Conservation (phyloP, 2,797 vertebrate species). For the Oreortyx pictus region DNA sequence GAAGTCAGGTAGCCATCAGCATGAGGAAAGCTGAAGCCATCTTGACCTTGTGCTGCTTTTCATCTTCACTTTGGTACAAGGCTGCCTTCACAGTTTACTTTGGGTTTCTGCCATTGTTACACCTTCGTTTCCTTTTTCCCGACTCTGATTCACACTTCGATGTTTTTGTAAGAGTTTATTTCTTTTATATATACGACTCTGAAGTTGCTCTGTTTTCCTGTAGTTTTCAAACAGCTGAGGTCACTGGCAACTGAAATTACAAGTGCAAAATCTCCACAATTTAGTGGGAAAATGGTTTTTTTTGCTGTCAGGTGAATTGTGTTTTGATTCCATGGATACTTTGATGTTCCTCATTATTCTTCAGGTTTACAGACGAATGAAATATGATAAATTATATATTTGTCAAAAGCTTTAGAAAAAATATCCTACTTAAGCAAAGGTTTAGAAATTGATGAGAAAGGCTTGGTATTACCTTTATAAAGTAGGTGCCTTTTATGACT, state of each 20-base stretch:
- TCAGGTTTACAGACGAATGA: not conserved
- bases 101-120: not conserved
- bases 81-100: not conserved
- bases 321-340: not conserved
- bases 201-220: not conserved
- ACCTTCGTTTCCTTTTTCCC: not conserved
- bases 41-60: not conserved
- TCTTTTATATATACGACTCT: not conserved
- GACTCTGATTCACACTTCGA: not conserved
- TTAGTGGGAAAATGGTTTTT: not conserved
- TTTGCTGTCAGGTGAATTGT: fast-evolving
- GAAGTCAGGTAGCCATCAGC: not conserved
- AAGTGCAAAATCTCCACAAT: not conserved
- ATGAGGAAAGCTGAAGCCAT: not conserved
- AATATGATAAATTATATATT: not conserved
- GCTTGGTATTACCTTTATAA: not conserved
- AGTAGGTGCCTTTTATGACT: not conserved
- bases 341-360: not conserved
- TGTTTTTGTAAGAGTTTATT: not conserved
- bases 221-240: not conserved
- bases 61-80: not conserved
- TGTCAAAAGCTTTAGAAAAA: not conserved
- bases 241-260: not conserved
- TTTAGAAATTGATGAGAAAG: not conserved
- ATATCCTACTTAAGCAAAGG: not conserved